Conservation (phyloP, 2,797 vertebrate species). For the Tapera naevia region DNA sequence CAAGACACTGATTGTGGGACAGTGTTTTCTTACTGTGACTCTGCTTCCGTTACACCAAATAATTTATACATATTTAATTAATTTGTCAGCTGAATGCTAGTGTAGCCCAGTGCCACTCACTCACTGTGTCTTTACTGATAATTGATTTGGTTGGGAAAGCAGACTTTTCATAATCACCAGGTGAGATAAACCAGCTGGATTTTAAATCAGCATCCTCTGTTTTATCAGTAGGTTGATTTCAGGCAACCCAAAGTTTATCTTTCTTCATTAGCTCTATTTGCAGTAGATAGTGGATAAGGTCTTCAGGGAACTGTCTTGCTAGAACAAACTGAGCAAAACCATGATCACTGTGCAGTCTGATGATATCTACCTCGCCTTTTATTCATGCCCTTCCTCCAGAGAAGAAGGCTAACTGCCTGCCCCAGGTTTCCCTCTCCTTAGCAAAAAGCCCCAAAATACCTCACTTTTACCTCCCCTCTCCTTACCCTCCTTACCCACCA, state of each 20-base stretch:
- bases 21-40: not conserved
- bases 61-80: constrained; percentile 10
- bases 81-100: not conserved
- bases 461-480: not conserved
- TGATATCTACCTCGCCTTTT: not conserved
- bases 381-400: not conserved
- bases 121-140: not conserved
- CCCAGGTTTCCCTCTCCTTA: not conserved
- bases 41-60: not conserved
- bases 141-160: not conserved
- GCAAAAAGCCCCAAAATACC: not conserved
- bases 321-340: not conserved
- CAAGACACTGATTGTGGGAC: not conserved
- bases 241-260: not conserved
- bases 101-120: not conserved
- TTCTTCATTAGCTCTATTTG: not conserved
- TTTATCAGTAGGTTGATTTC: not conserved
- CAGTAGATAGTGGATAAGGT: not conserved
- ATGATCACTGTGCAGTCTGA: not conserved
- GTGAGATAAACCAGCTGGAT: not conserved
- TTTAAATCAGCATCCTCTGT: not conserved
- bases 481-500: not conserved
- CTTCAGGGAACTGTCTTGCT: not conserved
- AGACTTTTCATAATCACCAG: not conserved
- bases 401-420: not conserved